Evolutionary conservation across 2,797 vertebrate genomes (phyloP).

Genomic region (Dicrostonyx torquatus): DNA sequence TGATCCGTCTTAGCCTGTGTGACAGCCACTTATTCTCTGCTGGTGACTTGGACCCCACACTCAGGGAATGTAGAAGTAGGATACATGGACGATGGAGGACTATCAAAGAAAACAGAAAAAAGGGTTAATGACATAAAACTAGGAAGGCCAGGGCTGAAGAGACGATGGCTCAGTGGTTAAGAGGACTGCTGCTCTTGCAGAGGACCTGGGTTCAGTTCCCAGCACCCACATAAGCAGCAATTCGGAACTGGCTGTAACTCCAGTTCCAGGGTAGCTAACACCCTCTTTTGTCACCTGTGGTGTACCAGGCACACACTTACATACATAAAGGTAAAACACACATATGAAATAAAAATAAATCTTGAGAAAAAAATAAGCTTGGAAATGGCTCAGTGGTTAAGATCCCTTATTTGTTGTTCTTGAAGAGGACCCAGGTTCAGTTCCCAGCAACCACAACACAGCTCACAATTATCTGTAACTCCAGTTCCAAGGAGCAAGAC

Average conservation of each 20-base stretch:
- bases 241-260: not conserved
- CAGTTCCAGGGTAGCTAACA: too few relatives aligned
- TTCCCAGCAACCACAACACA: not conserved
- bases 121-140: not conserved
- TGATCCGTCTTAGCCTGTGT: accelerated
- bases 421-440: not conserved
- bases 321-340: too few relatives aligned
- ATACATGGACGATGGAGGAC: not conserved
- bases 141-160: not conserved
- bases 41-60: not conserved
- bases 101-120: not conserved
- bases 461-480: not conserved
- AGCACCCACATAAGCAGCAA: not conserved
- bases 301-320: not conserved
- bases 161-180: not conserved
- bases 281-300: not conserved
- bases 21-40: too few relatives aligned
- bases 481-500: too few relatives aligned
- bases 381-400: not conserved
- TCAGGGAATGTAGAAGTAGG: not conserved
- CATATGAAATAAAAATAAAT: not conserved
- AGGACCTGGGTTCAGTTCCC: not conserved
- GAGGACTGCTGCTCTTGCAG: not conserved
- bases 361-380: not conserved
- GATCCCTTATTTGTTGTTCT: not conserved